Evolutionary conservation across 2,797 vertebrate genomes (phyloP).

Genomic region (Trichosurus vulpecula): DNA sequence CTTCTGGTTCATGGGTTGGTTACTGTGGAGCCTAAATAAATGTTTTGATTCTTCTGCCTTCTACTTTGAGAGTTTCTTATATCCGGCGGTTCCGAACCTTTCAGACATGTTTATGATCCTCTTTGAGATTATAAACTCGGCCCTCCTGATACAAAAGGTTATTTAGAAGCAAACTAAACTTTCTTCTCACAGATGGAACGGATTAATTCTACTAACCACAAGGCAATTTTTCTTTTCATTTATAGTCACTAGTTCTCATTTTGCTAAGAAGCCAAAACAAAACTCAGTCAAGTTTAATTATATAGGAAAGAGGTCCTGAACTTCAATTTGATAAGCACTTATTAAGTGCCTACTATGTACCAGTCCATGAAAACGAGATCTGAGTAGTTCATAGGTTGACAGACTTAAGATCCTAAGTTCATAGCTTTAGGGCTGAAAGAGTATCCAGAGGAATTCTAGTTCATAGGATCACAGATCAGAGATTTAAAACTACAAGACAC

Average conservation of each 20-base stretch:
- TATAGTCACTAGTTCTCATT: neutral
- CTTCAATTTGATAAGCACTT: neutral
- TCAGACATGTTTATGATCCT: too few relatives aligned
- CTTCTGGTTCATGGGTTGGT: too few relatives aligned
- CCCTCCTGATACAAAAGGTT: too few relatives aligned
- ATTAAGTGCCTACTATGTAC: neutral
- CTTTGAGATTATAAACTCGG: too few relatives aligned
- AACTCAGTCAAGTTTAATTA: neutral
- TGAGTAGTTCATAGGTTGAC: neutral
- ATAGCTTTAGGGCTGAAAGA: neutral
- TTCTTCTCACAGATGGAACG: constrained; percentile 11
- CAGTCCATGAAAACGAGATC: neutral
- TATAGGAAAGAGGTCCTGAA: neutral
- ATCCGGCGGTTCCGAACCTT: too few relatives aligned
- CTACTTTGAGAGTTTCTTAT: too few relatives aligned
- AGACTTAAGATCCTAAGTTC: neutral
- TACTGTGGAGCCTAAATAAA: too few relatives aligned
- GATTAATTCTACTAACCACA: neutral
- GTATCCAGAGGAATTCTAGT: neutral
- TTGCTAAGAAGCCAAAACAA: constrained; percentile 38
- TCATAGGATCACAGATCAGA: neutral
- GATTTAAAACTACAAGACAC: neutral
- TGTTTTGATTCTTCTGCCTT: too few relatives aligned
- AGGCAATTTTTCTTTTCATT: neutral
- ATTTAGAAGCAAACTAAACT: constrained; percentile 40